A percentile compares a stretch with the other conserved stretches of the same genome.
Conservation (phyloP, 2,113 vertebrate genomes). For the Trematocara zebra region DNA sequence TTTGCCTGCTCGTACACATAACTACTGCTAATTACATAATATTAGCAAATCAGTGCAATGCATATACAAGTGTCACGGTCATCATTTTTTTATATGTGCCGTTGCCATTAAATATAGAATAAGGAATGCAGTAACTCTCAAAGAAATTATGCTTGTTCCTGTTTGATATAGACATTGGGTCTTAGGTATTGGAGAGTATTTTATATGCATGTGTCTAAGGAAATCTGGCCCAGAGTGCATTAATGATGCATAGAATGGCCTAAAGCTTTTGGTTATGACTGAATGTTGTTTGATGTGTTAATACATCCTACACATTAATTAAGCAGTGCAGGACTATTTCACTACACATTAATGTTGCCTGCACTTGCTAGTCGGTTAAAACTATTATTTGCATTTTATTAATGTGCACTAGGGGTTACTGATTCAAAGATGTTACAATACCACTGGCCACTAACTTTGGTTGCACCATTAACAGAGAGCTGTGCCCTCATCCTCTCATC, state of each 20-base stretch:
- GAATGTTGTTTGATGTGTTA: background rate
- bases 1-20: background rate
- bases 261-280: background rate
- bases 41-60: background rate
- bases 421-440: background rate
- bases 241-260: background rate
- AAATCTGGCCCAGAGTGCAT: background rate
- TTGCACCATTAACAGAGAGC: background rate
- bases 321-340: background rate
- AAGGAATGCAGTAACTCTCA: background rate
- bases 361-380: background rate
- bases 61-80: background rate
- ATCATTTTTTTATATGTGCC: background rate
- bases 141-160: background rate
- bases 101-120: background rate
- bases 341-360: background rate
- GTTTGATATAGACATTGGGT: background rate
- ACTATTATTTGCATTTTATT: background rate
- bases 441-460: background rate
- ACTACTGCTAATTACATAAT: background rate
- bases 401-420: background rate
- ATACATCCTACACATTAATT: background rate
- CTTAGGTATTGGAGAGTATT: background rate
- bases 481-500: background rate
- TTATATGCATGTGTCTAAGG: background rate